phyloP scores from a whole-genome alignment of 2,113 vertebrate species.

The Ovis aries region DNA sequence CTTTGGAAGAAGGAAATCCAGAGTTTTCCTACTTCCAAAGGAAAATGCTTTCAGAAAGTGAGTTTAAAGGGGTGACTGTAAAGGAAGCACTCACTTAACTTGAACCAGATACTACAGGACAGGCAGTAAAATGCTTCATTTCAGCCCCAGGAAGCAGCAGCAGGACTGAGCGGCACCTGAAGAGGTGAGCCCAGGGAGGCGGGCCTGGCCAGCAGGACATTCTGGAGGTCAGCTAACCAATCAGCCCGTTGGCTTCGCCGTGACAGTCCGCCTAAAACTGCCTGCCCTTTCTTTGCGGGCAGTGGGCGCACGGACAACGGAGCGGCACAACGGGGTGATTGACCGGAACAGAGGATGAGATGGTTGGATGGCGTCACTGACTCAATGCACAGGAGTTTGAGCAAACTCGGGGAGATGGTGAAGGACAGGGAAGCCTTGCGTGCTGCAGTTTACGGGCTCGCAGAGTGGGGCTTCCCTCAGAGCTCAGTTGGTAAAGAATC shows the following conservation, averaged over 20 bases:
- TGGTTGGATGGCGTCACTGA: background rate
- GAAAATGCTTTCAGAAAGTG: constrained; percentile 18
- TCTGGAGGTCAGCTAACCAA: background rate
- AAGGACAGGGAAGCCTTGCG: background rate
- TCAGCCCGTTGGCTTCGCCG: background rate
- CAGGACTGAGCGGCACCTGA: background rate
- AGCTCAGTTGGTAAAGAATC: background rate
- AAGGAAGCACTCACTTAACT: background rate
- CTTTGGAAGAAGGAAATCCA: background rate
- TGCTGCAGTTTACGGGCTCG: background rate
- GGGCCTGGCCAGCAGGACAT: background rate
- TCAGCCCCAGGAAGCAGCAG: background rate
- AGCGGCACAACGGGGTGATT: fast-evolving
- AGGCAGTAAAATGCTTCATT: background rate
- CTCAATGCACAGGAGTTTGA: background rate
- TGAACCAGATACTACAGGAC: background rate
- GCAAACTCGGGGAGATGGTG: background rate
- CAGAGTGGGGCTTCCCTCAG: background rate
- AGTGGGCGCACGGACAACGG: background rate
- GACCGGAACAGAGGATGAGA: background rate
- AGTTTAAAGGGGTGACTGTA: background rate
- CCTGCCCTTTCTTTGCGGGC: too few relatives aligned
- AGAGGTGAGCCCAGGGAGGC: background rate
- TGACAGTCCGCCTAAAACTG: background rate
- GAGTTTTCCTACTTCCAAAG: background rate